Base-by-base conservation (phyloP, 2,113 vertebrate species). In the Theristicus caerulescens region DNA sequence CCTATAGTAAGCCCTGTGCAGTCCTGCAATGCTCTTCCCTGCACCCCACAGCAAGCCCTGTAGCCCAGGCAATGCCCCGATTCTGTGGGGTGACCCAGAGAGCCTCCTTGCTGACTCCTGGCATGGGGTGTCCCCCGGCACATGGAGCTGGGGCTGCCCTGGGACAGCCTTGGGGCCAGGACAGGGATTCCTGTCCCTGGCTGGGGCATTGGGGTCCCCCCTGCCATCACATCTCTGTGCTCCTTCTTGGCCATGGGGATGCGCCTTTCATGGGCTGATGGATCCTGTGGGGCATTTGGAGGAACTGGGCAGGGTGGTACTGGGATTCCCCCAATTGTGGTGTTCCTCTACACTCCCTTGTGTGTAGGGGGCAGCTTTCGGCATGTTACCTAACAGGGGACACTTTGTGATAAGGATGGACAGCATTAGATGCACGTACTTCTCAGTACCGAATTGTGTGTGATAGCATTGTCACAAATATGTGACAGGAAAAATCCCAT, bases 311-410 rank as follows among this genome's bases (percentile, higher is more conserved):
- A 54, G 16, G 18, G 22, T 42, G 20, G 22, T 40, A 57, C 32
- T 34, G 25, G 29, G 13, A 58, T 54, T 87, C 20, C 15, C 31
- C 51, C 3, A 38, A 0, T 0, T 32, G 7, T 29, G 34, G 2
- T 36, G 42, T 18, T 83, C 9, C 19, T 77, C 54, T 67, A 13
- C 13, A 17, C n/a, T 73, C 8, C 29, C 24, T 54, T 40, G 4
- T 18, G 10, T 22, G 8, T 5, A 13, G 1, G 14, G 11, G 1
- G 1, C 12, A 67, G 13, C 8, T 61, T 90, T 82, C 69, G 21
- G n/a, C 40, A 20, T 1, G 3, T 47, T 47, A 52, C 22, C 16
- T n/a, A 64, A 57, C 10, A 66, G 4, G 14, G 11, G 8, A 27
- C 5, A 4, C 13, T 77, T 71, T 3, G 1, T 44, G 26, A 12